Evolutionary conservation across 2,888 invertebrate genomes (phyloP), one percentile per base, ranked within the genome.

Genomic region (Drosophila leonis): DNA sequence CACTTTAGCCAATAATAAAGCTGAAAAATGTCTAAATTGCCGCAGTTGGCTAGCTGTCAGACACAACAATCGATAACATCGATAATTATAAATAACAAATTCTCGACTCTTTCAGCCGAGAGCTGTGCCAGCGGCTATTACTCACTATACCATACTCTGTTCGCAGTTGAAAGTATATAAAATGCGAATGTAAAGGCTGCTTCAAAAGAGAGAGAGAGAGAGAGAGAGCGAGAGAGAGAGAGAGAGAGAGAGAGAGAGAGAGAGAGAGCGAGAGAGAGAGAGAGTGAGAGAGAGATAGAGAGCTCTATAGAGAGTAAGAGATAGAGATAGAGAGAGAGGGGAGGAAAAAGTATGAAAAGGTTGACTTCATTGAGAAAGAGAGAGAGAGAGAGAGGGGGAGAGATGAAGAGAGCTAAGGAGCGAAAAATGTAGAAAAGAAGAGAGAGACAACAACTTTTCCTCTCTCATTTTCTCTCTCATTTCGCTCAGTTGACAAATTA

Each of bases 61-160:
- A 1, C 35, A 37, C 9, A 24, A 15, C 15, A 24, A 52, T 52
- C 52, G 24, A 37, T 52, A 52, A 10, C 35, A 52, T 52, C 24
- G 52, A 37, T 52, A 52, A 37, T 37, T 37, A 52, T 24, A 24
- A 35, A 35, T 52, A 52, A n/a, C 52, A 24, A 52, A 52, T 52
- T 48, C 29, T 48, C 12, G 6, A 12, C 48, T 29, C 29, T 31
- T 48, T 18, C n/a, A 31, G 18, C 18, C 10, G 8, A 31, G 49
- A 18, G 12, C 18, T 31, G 13, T 8, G 7, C 18, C 18, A 49
- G 18, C 13, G 13, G 13, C 18, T 33, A 18, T 18, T 49, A 49
- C 49, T 49, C 13, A 49, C 18, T 33, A 12, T 8, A 18, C 6
- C 7, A 49, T 49, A 13, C 49, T 20, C 49, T 49, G 49, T 20